Conservation (phyloP, 2,797 vertebrate species). For the Remorina albescens region DNA sequence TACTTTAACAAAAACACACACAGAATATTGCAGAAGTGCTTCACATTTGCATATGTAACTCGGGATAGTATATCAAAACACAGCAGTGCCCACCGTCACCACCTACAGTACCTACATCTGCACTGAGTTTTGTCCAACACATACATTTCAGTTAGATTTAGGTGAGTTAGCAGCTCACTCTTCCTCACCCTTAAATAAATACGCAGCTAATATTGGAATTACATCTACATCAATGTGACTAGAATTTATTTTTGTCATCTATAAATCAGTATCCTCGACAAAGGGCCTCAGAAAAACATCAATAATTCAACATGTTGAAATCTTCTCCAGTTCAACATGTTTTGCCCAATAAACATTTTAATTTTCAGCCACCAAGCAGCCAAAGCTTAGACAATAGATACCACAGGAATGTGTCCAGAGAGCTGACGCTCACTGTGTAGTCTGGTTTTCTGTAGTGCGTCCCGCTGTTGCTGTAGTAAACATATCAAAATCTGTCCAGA, state of each 20-base stretch:
- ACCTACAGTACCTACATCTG: background rate
- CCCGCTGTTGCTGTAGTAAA: too few species aligned
- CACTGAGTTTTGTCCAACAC: background rate
- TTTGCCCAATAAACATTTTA: slow-evolving; percentile 8
- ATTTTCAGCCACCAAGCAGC: background rate
- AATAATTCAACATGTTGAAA: background rate
- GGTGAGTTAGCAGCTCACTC: background rate
- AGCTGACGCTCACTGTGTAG: too few species aligned
- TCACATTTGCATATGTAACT: background rate
- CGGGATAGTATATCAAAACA: background rate
- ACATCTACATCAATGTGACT: background rate
- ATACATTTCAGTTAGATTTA: too few species aligned
- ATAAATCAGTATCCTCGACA: background rate
- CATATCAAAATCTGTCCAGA: background rate
- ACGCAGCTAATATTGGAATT: background rate
- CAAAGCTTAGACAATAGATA: slow-evolving; percentile 4
- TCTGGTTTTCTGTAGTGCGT: too few species aligned
- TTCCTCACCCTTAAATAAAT: background rate
- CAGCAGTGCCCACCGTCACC: background rate
- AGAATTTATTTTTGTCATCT: background rate
- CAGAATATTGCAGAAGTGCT: background rate
- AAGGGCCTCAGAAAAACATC: background rate
- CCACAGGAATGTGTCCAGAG: background rate
- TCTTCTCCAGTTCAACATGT: background rate
- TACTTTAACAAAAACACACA: background rate